These are phyloP conservation scores for Podilymbus podiceps DNA, from an alignment of 2,113 vertebrate genomes.

Conservation along the genomic window DNA sequence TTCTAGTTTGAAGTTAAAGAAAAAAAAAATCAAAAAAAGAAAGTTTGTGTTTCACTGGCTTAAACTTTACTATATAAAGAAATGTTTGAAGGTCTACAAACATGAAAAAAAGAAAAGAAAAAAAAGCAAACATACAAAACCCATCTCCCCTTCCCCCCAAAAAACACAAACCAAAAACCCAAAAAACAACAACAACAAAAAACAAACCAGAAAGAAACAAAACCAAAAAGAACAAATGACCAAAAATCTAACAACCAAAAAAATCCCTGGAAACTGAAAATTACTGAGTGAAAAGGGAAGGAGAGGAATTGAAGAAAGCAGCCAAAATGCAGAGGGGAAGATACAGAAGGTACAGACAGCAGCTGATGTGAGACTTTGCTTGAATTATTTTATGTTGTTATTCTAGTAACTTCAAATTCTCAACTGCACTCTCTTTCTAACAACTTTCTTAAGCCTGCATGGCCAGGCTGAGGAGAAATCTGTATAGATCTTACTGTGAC, in stretches of 20 bases:
- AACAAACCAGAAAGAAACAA: neutral
- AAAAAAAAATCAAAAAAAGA: neutral
- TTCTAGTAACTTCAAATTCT: neutral
- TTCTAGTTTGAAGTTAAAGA: neutral
- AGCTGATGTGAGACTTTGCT: neutral
- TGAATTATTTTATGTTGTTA: neutral
- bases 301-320: neutral
- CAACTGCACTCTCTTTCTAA: neutral
- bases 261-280: neutral
- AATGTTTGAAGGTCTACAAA: neutral
- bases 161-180: too few relatives aligned
- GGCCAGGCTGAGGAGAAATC: neutral
- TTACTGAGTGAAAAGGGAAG: neutral
- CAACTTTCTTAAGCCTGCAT: neutral
- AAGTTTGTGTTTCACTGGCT: neutral
- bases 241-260: neutral
- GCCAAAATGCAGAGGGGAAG: neutral
- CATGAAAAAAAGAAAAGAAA: too few relatives aligned
- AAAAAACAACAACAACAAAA: too few relatives aligned
- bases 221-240: too few relatives aligned
- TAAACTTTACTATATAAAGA: neutral
- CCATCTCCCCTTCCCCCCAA: too few relatives aligned
- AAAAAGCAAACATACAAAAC: neutral
- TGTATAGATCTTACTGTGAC: neutral
- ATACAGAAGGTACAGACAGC: neutral